Percentiles rank a stretch among this genome's conserved stretches.
phyloP scores from a whole-genome alignment of 2,797 vertebrate genomes.

The Cossypha caffra region DNA sequence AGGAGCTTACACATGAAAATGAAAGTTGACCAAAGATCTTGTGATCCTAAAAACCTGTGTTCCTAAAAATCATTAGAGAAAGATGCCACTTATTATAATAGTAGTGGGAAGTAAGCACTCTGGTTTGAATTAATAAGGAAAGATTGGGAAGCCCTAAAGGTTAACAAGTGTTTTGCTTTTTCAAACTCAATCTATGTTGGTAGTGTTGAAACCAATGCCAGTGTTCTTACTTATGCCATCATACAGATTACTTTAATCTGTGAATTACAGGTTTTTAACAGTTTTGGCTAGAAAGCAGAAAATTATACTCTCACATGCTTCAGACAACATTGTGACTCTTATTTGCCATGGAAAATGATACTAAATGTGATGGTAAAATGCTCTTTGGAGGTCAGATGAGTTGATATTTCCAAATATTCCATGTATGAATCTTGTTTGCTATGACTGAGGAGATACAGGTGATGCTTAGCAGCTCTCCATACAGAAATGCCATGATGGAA shows the following conservation, averaged over 20 bases:
- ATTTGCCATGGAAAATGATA: background rate
- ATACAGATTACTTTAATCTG: no score
- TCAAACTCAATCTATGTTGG: accelerated
- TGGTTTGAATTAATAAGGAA: background rate
- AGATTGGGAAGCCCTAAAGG: background rate
- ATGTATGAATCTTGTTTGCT: background rate
- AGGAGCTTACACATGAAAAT: background rate
- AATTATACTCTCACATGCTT: accelerated
- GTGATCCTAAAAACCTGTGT: background rate
- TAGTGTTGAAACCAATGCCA: background rate
- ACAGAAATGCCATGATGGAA: background rate
- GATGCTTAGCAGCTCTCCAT: background rate
- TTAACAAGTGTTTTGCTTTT: background rate
- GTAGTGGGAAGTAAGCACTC: background rate
- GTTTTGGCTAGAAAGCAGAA: background rate
- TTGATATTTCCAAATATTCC: background rate
- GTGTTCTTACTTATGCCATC: background rate
- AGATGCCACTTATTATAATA: accelerated
- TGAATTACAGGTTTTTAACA: background rate
- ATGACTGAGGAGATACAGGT: background rate
- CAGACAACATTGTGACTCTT: background rate
- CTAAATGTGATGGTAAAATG: background rate
- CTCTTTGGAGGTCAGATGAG: background rate
- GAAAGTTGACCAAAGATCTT: background rate
- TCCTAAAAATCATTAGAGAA: background rate